Conservation (phyloP, 2,113 vertebrate species). For the Nothoprocta pentlandii region DNA sequence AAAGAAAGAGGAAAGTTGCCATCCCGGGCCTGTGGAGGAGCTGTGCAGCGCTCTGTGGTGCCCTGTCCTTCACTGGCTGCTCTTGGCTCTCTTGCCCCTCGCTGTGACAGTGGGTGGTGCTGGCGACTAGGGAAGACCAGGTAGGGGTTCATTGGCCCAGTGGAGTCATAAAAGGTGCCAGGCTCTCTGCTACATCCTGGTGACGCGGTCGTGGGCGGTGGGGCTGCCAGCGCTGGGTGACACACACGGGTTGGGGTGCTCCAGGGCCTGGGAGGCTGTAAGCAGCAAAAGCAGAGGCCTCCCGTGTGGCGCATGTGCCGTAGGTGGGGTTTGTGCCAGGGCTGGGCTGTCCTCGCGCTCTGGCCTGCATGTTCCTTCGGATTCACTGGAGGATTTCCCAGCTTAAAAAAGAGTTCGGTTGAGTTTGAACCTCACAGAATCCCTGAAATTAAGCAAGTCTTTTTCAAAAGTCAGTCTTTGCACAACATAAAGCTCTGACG, state of each 20-base stretch:
- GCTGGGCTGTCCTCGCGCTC: not conserved
- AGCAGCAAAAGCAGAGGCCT: not conserved
- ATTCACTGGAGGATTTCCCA: not conserved
- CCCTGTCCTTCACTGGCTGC: not conserved
- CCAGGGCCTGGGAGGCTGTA: not conserved
- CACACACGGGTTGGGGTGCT: not conserved
- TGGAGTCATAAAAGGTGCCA: not conserved
- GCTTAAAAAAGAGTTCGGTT: not conserved
- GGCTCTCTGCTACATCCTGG: not conserved
- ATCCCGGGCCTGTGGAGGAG: not conserved
- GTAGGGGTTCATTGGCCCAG: not conserved
- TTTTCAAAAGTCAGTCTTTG: not conserved
- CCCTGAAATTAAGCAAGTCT: not conserved
- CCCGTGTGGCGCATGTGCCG: not conserved
- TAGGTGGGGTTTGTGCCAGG: fast-evolving
- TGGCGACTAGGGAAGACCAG: not conserved
- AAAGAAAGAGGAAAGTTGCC: not conserved
- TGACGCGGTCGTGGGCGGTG: too few species aligned
- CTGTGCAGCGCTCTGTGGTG: not conserved
- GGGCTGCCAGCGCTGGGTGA: not conserved
- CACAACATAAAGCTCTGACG: not conserved
- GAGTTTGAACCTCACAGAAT: not conserved
- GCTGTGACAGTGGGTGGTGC: not conserved
- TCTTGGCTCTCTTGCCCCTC: not conserved
- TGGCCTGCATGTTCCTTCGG: not conserved